Evolutionary conservation across 2,113 vertebrate genomes (phyloP).

Genomic region (Microtus ochrogaster): DNA sequence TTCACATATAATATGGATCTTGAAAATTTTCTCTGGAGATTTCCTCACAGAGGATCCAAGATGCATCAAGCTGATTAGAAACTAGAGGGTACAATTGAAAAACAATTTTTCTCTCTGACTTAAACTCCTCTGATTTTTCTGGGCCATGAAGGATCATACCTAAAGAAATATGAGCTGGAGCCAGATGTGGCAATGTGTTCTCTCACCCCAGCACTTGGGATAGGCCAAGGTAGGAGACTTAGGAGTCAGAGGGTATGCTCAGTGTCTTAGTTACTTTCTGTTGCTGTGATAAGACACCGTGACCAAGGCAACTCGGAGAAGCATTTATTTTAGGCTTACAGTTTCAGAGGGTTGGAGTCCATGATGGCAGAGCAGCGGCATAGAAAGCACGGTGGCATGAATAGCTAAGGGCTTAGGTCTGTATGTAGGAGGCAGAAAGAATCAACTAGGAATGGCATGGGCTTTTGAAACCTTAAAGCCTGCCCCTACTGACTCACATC

Average conservation of each 20-base stretch:
- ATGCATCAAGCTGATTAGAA: not conserved
- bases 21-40: not conserved
- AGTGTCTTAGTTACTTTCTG: not conserved
- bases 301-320: not conserved
- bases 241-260: not conserved
- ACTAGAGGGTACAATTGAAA: not conserved
- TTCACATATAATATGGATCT: not conserved
- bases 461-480: not conserved
- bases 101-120: not conserved
- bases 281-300: not conserved
- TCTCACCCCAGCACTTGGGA: too few relatives aligned
- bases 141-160: not conserved
- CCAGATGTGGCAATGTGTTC: too few relatives aligned
- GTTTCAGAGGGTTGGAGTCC: not conserved
- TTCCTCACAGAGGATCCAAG: slow-evolving; percentile 4
- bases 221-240: too few relatives aligned
- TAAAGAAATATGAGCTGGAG: not conserved
- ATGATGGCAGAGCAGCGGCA: too few relatives aligned
- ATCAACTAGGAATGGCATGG: not conserved
- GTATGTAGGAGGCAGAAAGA: too few relatives aligned
- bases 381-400: too few relatives aligned
- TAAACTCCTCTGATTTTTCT: not conserved
- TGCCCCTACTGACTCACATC: not conserved
- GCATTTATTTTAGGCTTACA: not conserved
- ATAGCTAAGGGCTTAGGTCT: too few relatives aligned